A percentile compares a stretch with the other conserved stretches of the same genome.
These are phyloP conservation scores for Hiodon alosoides DNA, from an alignment of 2,113 vertebrate species.

Conservation along the genomic window DNA sequence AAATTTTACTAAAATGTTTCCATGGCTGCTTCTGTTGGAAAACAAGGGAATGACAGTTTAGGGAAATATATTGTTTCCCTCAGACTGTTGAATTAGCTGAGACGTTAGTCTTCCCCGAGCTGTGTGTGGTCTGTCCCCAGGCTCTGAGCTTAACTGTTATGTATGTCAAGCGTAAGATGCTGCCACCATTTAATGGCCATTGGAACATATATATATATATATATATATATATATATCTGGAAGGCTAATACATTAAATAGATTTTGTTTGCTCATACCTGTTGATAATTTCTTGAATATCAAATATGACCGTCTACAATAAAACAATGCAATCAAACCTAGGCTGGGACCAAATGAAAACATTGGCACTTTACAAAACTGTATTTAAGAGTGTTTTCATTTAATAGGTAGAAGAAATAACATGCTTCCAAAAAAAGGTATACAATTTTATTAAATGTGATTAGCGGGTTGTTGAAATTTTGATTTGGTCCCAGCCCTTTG, in stretches of 20 bases:
- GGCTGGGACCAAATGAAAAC: too few species aligned
- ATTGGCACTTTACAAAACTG: too few species aligned
- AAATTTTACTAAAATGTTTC: background rate
- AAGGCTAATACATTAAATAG: background rate
- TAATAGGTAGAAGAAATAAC: too few species aligned
- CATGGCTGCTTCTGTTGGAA: background rate
- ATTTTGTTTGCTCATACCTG: background rate
- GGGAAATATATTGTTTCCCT: background rate
- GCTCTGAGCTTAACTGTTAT: background rate
- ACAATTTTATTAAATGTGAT: too few species aligned
- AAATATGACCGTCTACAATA: background rate
- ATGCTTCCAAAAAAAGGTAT: too few species aligned
- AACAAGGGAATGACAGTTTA: background rate
- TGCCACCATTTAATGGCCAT: background rate
- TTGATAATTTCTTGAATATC: too few species aligned
- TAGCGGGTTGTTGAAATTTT: too few species aligned
- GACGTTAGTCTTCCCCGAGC: background rate
- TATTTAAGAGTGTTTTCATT: too few species aligned
- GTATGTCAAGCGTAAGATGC: background rate
- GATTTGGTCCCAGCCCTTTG: too few species aligned
- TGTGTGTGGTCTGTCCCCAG: background rate
- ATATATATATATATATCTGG: too few species aligned
- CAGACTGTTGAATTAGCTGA: background rate
- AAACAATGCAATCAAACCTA: conserved; percentile 2
- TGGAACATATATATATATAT: too few species aligned